These are phyloP conservation scores for Brassicogethes aeneus DNA, from an alignment of 2,888 invertebrate genomes.

Conservation along the genomic window DNA sequence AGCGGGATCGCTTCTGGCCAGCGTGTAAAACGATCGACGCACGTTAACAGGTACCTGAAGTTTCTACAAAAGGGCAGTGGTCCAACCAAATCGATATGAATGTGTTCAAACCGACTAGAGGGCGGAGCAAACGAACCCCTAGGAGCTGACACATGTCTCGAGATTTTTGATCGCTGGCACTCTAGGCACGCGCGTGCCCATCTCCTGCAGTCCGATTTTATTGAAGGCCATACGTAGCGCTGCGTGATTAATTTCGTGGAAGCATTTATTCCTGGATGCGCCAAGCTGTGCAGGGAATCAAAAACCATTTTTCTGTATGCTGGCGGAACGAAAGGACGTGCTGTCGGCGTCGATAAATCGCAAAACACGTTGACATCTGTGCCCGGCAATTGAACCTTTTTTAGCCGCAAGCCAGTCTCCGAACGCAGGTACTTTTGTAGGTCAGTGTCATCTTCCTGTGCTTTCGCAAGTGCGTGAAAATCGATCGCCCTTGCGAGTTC, in stretches of 20 bases:
- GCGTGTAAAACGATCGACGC: slow-evolving; percentile 13
- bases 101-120: slow-evolving; percentile 23
- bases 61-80: slow-evolving; percentile 17
- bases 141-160: neutral
- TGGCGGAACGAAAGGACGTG: neutral
- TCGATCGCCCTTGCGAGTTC: neutral
- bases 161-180: neutral
- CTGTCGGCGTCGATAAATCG: neutral
- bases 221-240: neutral
- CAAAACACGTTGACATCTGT: neutral
- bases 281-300: neutral
- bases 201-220: neutral
- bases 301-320: neutral
- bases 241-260: neutral
- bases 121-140: slow-evolving; percentile 16
- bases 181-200: neutral
- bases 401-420: neutral
- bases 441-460: slow-evolving; percentile 5
- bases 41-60: slow-evolving; percentile 12
- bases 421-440: neutral
- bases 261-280: neutral
- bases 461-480: slow-evolving; percentile 3
- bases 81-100: slow-evolving; percentile 30
- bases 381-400: no score
- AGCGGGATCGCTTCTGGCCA: slow-evolving; percentile 16